Evolutionary conservation across 2,113 vertebrate species (phyloP).

Genomic region (Syngnathus typhle): DNA sequence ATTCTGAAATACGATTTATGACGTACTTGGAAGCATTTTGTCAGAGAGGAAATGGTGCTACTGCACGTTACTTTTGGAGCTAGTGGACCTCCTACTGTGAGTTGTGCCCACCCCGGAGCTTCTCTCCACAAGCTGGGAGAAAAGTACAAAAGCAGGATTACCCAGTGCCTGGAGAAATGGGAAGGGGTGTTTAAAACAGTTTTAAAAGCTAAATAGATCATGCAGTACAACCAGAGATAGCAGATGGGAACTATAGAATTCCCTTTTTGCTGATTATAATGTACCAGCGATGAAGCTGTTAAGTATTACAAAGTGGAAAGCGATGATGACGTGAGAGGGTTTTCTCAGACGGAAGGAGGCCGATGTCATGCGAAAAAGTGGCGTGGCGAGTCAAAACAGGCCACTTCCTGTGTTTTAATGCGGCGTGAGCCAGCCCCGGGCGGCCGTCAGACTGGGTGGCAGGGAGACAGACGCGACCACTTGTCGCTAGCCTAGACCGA

Average conservation of each 20-base stretch:
- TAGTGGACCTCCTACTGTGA: conserved; percentile 46
- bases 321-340: conserved; percentile 8
- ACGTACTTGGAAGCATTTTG: conserved; percentile 42
- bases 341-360: conserved; percentile 33
- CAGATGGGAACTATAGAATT: conserved; percentile 38
- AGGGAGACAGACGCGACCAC: conserved; percentile 68
- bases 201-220: conserved; percentile 33
- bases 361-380: conserved; percentile 49
- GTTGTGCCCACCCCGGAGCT: conserved; percentile 47
- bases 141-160: conserved; percentile 69
- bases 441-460: conserved; percentile 73
- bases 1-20: conserved; percentile 45
- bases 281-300: not conserved
- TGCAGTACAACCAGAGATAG: conserved; percentile 1
- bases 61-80: conserved; percentile 49
- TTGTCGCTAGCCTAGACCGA: conserved; percentile 75
- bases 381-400: conserved; percentile 69
- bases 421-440: conserved; percentile 41
- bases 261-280: conserved; percentile 9
- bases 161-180: conserved; percentile 39
- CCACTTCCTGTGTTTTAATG: conserved; percentile 67
- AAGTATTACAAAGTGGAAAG: conserved; percentile 9
- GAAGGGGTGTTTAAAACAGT: conserved; percentile 38
- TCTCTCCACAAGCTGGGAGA: conserved; percentile 56
- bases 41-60: conserved; percentile 48